Base-by-base conservation (phyloP, 2,797 vertebrate species). In the Pipistrellus kuhlii region DNA sequence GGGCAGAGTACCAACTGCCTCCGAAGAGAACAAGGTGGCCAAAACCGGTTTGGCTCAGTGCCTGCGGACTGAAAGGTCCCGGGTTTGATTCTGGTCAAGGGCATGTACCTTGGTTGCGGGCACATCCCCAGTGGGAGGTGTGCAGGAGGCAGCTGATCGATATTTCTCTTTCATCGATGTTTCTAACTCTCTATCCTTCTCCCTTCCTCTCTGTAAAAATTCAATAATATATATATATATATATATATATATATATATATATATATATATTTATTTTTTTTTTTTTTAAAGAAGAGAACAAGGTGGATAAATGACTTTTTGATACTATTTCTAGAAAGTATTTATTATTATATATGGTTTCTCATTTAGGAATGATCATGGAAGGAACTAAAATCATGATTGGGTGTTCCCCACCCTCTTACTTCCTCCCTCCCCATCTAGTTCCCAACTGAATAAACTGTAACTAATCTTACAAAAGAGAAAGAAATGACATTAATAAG, bases 381-480 rank as follows among this genome's bases (percentile, higher is more conserved):
- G 85, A 57, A 80, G 35, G 82, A 85, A 53, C 8, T 53, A 35
- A 93, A 77, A 69, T 48, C 41, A 38, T 69, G 18, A 73, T n/a
- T 76, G 21, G 0, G 27, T 59, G 55, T 80, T 21, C 62, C 89
- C 55, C 75, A 48, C 35, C 6, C 21, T 23, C 82, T 30, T n/a
- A 23, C 38, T 59, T 27, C 12, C 38, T 53, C 53, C 21, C 11
- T 2, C 17, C 1, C 21, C 32, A n/a, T 48, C 17, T 30, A 64
- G 35, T 78, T 94, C 25, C 17, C 30, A 77, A 11, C 25, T 59
- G n/a, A 77, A 41, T 25, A 71, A 41, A 71, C 6, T 77, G 7
- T 77, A 93, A 75, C 91, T 72, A 73, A 73, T 71, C 72, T 80
- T 85, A 85, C 27, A 73, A 92, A 81, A 71, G 76, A 90, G 66